phyloP scores from a whole-genome alignment of 2,797 vertebrate genomes.

The Pseudomugil gertrudae region DNA sequence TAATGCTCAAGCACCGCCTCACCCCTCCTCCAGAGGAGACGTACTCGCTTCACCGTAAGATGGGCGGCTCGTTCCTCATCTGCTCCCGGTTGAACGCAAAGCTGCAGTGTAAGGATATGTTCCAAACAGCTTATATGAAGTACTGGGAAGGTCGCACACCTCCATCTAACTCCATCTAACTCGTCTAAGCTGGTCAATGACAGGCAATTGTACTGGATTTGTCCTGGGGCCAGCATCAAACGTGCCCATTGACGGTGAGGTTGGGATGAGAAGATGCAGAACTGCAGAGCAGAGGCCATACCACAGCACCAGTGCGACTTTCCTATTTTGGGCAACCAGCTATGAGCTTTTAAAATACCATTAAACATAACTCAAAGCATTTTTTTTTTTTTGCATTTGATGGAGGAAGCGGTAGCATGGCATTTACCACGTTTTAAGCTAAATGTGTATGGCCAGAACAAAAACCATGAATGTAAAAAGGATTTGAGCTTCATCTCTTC shows the following conservation, averaged over 20 bases:
- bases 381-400: not conserved
- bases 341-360: slow-evolving; percentile 13
- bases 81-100: slow-evolving; percentile 92
- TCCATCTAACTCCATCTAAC: slow-evolving; percentile 11
- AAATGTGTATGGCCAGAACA: slow-evolving; percentile 1
- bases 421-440: slow-evolving; percentile 12
- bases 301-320: slow-evolving; percentile 15
- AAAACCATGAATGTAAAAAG: slow-evolving; percentile 51
- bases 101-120: slow-evolving; percentile 91
- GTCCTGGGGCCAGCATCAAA: slow-evolving; percentile 46
- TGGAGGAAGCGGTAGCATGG: slow-evolving; percentile 9
- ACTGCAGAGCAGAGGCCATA: slow-evolving; percentile 7
- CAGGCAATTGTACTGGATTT: slow-evolving; percentile 30
- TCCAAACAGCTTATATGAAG: slow-evolving; percentile 84
- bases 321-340: slow-evolving; percentile 7
- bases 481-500: slow-evolving; percentile 24
- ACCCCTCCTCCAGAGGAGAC: slow-evolving; percentile 95
- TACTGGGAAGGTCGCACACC: slow-evolving; percentile 86
- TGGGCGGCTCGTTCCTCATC: slow-evolving; percentile 98
- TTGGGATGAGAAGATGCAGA: not conserved
- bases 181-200: slow-evolving; percentile 18
- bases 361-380: slow-evolving; percentile 13
- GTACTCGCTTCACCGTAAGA: slow-evolving; percentile 97
- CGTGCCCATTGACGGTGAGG: slow-evolving; percentile 5
- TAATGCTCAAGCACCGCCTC: slow-evolving; percentile 96